Evolutionary conservation across 2,797 vertebrate genomes (phyloP), one percentile per base, ranked within the genome.

Genomic region (Acrossocheilus wenchowensis): DNA sequence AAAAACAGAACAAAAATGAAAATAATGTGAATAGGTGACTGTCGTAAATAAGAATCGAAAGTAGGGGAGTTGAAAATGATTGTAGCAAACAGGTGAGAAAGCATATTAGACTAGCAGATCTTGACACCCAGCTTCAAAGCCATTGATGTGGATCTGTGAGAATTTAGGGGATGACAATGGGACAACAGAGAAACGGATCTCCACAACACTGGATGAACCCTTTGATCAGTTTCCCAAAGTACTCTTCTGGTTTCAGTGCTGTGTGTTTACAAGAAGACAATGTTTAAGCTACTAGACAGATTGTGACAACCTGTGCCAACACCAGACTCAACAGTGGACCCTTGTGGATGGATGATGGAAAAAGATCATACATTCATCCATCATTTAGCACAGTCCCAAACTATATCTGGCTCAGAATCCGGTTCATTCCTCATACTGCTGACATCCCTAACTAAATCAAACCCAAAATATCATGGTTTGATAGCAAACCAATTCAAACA

Each of bases 71-170:
- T 12, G 30, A 73, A 41, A 74, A 86, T 30, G 23, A 71, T 73
- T 81, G 52, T 36, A 79, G 50, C 26, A 73, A 36, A 54, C 14
- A 74, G 78, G 69, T 81, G 78, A 86, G 69, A 81, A 78, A 54
- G 75, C 36, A 78, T 50, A 72, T 62, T 80, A 50, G 48, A 80
- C 52, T 45, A 45, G 69, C 6, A 54, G 6, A 81, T 50, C 78
- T 34, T 81, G 77, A 64, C 71, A 15, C 43, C 78, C 71, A 52
- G 78, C 71, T 71, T 81, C 57, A 9, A 23, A 74, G 69, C 57
- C 36, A 43, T 75, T 86, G 81, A 86, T 81, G 66, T 73, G 69
- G 34, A 81, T 81, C 69, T 81, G 41, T 26, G 19, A 45, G 48
- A 15, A 21, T 57, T 78, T 34, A 85, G 48, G 30, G 71, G 71